A percentile compares a stretch with the other conserved stretches of the same genome.
Conservation (phyloP, 2,113 vertebrate species). For the Todiramphus chloris region DNA sequence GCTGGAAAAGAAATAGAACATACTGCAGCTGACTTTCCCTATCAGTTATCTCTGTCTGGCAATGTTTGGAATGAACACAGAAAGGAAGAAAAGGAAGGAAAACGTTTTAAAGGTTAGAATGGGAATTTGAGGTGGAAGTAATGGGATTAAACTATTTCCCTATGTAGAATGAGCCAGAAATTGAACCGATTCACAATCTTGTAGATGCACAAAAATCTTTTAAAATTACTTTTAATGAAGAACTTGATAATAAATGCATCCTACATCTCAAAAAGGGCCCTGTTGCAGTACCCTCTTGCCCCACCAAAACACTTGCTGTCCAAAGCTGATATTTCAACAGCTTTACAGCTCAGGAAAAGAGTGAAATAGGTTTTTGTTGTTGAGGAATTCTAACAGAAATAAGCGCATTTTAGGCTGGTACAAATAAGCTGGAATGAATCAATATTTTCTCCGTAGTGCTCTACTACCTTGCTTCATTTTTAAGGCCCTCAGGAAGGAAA, state of each 20-base stretch:
- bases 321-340: background rate
- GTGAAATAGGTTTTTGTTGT: background rate
- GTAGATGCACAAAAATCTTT: background rate
- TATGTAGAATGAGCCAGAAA: background rate
- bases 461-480: background rate
- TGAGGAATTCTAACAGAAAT: background rate
- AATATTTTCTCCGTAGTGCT: background rate
- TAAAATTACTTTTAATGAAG: background rate
- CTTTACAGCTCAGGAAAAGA: background rate
- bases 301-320: background rate
- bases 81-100: background rate
- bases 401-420: background rate
- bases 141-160: background rate
- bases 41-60: background rate
- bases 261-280: background rate
- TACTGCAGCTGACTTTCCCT: background rate
- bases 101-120: background rate
- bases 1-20: background rate
- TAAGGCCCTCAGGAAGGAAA: background rate
- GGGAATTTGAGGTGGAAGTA: background rate
- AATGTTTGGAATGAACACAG: background rate
- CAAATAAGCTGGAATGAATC: background rate
- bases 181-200: background rate
- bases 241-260: background rate
- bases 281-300: background rate